Conservation (phyloP, 2,797 vertebrate genomes). For the Melanotaenia parkinsoni region DNA sequence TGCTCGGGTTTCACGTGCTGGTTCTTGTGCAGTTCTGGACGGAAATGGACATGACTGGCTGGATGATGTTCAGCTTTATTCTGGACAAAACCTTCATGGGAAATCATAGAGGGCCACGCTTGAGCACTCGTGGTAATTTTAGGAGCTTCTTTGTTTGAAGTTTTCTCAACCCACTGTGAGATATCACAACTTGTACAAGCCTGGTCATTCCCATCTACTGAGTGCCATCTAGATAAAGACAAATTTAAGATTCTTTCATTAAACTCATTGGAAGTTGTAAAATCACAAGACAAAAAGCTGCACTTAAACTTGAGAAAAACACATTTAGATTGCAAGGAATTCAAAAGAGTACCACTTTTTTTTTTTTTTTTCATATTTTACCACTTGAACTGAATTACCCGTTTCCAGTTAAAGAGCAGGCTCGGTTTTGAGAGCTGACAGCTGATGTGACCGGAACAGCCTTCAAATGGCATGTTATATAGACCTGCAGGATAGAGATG, state of each 20-base stretch:
- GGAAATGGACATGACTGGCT: constrained; percentile 21
- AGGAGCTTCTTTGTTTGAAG: constrained; percentile 1
- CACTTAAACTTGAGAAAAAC: not conserved
- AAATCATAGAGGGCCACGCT: not conserved
- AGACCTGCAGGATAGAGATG: constrained; percentile 59
- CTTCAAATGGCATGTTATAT: constrained; percentile 74
- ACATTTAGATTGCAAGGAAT: not conserved
- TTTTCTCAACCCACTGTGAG: constrained; percentile 1
- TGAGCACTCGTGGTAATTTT: not conserved
- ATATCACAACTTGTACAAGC: constrained; percentile 69
- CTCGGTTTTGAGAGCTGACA: constrained; percentile 55
- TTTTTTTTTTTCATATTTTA: not conserved
- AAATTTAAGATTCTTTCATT: not conserved
- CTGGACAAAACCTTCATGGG: constrained; percentile 2
- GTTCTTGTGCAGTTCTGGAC: constrained; percentile 24
- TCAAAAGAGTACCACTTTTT: not conserved
- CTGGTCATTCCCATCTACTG: constrained; percentile 70
- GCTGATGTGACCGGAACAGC: constrained; percentile 50
- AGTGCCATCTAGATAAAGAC: constrained; percentile 71
- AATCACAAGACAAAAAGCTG: not conserved
- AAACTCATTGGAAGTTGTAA: not conserved
- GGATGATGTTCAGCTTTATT: not conserved
- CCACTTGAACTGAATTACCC: constrained; percentile 52
- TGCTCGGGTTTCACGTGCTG: not conserved
- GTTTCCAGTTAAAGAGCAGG: constrained; percentile 74